phyloP scores from a whole-genome alignment of 1,140 invertebrate species.

The Adelges cooleyi region DNA sequence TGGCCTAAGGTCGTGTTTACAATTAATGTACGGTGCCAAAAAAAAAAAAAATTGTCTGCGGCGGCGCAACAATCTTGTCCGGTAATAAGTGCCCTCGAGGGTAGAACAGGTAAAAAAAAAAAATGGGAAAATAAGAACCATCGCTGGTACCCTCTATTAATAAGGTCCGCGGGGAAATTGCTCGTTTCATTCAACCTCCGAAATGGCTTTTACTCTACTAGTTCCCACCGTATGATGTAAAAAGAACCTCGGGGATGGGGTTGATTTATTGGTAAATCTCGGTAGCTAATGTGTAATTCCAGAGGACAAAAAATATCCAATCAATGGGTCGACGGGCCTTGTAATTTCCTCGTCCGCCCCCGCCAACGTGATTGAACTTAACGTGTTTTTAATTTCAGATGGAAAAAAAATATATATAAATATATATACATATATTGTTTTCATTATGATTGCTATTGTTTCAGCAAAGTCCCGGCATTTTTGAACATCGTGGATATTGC shows the following conservation, averaged over 20 bases:
- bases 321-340: neutral
- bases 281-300: slow-evolving; percentile 22
- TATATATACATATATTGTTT: neutral
- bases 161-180: neutral
- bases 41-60: neutral
- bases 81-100: neutral
- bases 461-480: slow-evolving; percentile 92
- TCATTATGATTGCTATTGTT: slow-evolving; percentile 33
- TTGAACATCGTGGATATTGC: slow-evolving; percentile 98
- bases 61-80: neutral
- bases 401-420: no score
- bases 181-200: slow-evolving; percentile 2
- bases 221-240: neutral
- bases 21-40: slow-evolving; percentile 10
- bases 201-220: neutral
- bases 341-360: neutral
- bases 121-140: neutral
- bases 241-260: neutral
- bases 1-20: neutral
- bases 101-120: neutral
- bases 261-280: slow-evolving; percentile 21
- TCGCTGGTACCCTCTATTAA: neutral
- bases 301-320: slow-evolving; percentile 20
- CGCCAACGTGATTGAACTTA: neutral
- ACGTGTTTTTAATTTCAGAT: slow-evolving; percentile 1